Percentiles rank a stretch among this genome's conserved stretches.
phyloP scores from a whole-genome alignment of 2,113 vertebrate species.

The Scomber colias region DNA sequence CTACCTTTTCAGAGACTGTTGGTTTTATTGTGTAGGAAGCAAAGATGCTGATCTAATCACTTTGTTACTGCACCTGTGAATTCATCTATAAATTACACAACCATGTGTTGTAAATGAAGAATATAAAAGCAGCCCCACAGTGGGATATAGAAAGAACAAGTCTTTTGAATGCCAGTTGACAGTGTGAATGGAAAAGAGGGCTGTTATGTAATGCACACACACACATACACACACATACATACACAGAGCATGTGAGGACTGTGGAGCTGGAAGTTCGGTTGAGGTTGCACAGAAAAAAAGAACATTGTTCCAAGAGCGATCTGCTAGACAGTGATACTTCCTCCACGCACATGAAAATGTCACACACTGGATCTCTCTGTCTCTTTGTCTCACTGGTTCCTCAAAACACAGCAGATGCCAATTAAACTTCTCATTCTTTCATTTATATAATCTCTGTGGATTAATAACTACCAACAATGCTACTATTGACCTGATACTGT shows the following conservation, averaged over 20 bases:
- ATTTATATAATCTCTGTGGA: neutral
- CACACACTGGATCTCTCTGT: conserved; percentile 19
- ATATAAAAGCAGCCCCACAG: neutral
- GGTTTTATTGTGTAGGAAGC: neutral
- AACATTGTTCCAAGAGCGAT: conserved; percentile 59
- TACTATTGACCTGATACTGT: conserved; percentile 12
- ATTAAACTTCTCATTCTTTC: conserved; percentile 7
- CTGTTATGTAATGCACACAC: conserved; percentile 52
- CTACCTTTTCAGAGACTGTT: neutral
- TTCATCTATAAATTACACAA: conserved; percentile 33
- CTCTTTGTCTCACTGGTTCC: conserved; percentile 14
- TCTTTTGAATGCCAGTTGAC: conserved; percentile 53
- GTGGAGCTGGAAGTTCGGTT: conserved; percentile 49
- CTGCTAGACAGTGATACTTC: conserved; percentile 47
- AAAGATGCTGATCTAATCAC: neutral
- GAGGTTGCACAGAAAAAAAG: conserved; percentile 62
- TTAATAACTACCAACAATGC: neutral
- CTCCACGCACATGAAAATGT: conserved; percentile 33
- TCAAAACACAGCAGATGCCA: conserved; percentile 9
- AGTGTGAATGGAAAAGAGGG: conserved; percentile 44
- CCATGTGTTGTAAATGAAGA: neutral
- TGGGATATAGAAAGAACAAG: conserved; percentile 19
- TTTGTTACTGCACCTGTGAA: conserved; percentile 20
- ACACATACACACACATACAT: conserved; percentile 2
- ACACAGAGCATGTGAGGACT: conserved; percentile 61